These are phyloP conservation scores for Ectobius pallidus DNA, from an alignment of 2,888 invertebrate species.

Conservation along the genomic window DNA sequence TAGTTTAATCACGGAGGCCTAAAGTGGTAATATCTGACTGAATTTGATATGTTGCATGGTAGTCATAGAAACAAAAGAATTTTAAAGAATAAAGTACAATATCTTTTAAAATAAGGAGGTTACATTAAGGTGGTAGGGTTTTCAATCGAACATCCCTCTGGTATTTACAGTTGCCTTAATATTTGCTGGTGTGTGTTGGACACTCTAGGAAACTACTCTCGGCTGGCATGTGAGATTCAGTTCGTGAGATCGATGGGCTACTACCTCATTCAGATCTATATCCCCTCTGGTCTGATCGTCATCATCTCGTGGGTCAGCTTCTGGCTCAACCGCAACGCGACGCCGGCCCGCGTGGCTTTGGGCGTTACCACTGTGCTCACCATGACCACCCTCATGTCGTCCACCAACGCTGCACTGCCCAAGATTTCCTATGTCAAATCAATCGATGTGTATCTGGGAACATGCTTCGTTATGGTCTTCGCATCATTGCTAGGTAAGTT, in stretches of 20 bases:
- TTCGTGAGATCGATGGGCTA: constrained; percentile 98
- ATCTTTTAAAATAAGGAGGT: too few species aligned
- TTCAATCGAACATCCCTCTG: neutral
- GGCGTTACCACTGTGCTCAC: constrained; percentile 96
- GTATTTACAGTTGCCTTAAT: neutral
- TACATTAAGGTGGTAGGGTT: too few species aligned
- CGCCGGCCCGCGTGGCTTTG: constrained; percentile 90
- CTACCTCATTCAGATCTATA: constrained; percentile 98
- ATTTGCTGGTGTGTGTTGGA: neutral
- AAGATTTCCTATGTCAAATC: constrained; percentile 98
- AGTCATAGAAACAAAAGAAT: too few species aligned
- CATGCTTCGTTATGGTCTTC: constrained; percentile 99
- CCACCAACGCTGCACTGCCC: constrained; percentile 94
- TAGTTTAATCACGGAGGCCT: too few species aligned
- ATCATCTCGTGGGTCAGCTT: constrained; percentile 98
- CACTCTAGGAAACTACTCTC: constrained; percentile 89
- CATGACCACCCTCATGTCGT: constrained; percentile 97
- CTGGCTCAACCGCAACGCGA: constrained; percentile 95
- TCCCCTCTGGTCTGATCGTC: constrained; percentile 95
- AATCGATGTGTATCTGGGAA: constrained; percentile 96
- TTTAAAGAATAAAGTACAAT: too few species aligned
- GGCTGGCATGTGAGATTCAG: constrained; percentile 95
- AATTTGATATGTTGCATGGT: too few species aligned
- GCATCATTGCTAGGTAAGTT: constrained; percentile 91
- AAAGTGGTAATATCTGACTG: too few species aligned